Conservation (phyloP, 2,888 invertebrate species). For the Rotaria socialis region DNA sequence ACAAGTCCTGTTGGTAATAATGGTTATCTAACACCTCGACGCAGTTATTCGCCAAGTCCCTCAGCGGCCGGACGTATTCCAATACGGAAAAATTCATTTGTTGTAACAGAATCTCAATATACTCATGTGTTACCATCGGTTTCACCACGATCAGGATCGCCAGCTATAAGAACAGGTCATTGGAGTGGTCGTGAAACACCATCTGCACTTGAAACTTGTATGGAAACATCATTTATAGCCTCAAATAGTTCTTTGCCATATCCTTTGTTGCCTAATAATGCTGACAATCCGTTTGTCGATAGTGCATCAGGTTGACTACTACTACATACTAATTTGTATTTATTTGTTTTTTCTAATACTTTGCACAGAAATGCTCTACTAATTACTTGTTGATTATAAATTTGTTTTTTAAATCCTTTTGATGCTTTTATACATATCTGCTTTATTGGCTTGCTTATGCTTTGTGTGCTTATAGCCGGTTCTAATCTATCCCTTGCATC, state of each 20-base stretch:
- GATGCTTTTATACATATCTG: background rate
- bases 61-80: background rate
- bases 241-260: background rate
- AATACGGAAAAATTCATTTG: slow-evolving; percentile 28
- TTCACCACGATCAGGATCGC: slow-evolving; percentile 21
- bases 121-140: slow-evolving; percentile 25
- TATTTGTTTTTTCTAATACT: background rate
- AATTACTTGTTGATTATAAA: background rate
- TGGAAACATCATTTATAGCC: slow-evolving; percentile 2
- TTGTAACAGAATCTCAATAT: slow-evolving; percentile 28
- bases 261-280: background rate
- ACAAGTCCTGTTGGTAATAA: slow-evolving; percentile 11
- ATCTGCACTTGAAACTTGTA: slow-evolving; percentile 27
- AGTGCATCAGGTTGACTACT: background rate
- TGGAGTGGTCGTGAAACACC: slow-evolving; percentile 33
- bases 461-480: background rate
- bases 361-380: background rate
- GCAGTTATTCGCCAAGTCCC: background rate
- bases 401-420: background rate
- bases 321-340: background rate
- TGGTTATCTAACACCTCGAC: background rate
- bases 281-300: background rate
- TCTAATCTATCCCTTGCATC: background rate
- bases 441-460: background rate
- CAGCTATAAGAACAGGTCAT: background rate